Evolutionary conservation across 2,113 vertebrate genomes (phyloP).

Genomic region (Thalassarche chlororhynchos): DNA sequence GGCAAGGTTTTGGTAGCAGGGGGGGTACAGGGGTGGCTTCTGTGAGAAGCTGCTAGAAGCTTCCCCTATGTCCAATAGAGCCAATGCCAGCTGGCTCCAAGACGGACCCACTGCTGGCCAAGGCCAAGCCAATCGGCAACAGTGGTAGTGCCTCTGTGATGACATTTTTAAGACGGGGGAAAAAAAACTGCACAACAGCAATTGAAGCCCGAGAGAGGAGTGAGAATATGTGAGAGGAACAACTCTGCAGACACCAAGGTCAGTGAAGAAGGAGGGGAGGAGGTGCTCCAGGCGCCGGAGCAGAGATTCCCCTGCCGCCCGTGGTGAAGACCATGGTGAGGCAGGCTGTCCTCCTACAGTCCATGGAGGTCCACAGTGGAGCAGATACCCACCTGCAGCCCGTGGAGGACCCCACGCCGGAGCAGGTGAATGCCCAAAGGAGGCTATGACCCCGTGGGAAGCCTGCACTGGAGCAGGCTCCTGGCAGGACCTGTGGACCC

Average conservation of each 20-base stretch:
- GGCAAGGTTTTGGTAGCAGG: neutral
- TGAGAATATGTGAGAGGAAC: neutral
- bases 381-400: neutral
- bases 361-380: too few relatives aligned
- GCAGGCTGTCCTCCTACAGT: too few relatives aligned
- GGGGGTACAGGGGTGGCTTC: neutral
- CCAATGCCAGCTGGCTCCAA: neutral
- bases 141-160: neutral
- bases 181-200: neutral
- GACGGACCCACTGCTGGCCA: fast-evolving
- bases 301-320: neutral
- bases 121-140: neutral
- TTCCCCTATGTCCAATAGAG: neutral
- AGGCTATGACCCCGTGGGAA: neutral
- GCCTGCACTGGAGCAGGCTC: neutral
- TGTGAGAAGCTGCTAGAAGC: neutral
- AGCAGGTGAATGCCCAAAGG: neutral
- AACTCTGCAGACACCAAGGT: neutral
- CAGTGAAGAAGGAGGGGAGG: neutral
- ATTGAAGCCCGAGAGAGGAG: neutral
- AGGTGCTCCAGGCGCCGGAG: fast-evolving
- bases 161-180: neutral
- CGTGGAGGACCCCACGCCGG: fast-evolving
- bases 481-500: neutral
- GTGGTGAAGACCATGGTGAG: too few relatives aligned